Evolutionary conservation across 2,797 vertebrate species (phyloP).

Genomic region (Meriones psammophilus): DNA sequence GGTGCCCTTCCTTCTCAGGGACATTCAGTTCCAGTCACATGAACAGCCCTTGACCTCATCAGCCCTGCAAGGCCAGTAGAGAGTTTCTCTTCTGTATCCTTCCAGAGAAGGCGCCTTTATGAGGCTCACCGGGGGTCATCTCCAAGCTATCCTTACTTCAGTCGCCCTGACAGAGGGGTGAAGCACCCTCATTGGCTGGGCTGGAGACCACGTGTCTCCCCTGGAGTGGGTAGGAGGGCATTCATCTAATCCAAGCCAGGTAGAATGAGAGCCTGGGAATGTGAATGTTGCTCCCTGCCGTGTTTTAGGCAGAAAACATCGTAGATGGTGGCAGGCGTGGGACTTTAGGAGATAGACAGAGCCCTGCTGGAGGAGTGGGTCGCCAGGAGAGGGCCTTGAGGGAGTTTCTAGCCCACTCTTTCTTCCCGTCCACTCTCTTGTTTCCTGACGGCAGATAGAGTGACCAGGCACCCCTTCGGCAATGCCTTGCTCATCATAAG

Average conservation of each 20-base stretch:
- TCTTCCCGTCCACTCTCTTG: neutral
- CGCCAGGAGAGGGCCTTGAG: neutral
- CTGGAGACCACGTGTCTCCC: neutral
- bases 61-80: neutral
- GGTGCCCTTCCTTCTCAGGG: slow-evolving; percentile 6
- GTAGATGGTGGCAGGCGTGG: neutral
- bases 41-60: neutral
- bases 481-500: neutral
- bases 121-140: neutral
- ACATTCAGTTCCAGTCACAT: slow-evolving; percentile 17
- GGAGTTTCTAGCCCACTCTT: too few species aligned
- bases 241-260: neutral
- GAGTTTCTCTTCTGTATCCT: neutral
- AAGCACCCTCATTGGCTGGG: neutral
- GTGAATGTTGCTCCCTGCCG: neutral
- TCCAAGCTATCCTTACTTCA: slow-evolving; percentile 10
- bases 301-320: neutral
- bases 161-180: neutral
- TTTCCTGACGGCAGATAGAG: neutral
- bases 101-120: neutral
- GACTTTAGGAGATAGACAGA: neutral
- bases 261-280: neutral
- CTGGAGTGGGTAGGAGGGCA: neutral
- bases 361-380: neutral
- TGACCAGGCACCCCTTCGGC: neutral